Evolutionary conservation across 2,888 invertebrate genomes (phyloP), one percentile per base, ranked within the genome.

Genomic region (Lycocerus yunnanus): DNA sequence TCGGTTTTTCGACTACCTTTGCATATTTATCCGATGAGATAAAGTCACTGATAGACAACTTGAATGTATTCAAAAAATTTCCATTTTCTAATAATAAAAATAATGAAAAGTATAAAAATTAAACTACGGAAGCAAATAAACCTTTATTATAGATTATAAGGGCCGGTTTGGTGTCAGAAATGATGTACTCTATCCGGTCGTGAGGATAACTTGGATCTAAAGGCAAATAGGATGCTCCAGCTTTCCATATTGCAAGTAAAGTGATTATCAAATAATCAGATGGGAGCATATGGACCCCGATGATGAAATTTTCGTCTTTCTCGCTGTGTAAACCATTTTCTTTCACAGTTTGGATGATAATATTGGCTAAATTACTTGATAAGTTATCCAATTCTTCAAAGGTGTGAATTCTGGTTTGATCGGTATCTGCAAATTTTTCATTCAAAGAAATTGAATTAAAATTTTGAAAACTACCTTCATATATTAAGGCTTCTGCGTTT

Each of bases 191-290:
- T 63, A 95, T 90, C 79, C 96, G 90, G 2, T 91, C 90, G 20
- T 90, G 90, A 0, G 96, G 96, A 79, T 90, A 90, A 58, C 89
- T 90, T 0, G 92, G 91, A 84, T 96, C 95, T 81, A 97, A 88
- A 0, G 96, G 96, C 69, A 96, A 88, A 86, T 96, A 97, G 0
- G 95, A 93, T 15, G 93, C 94, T 0, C 96, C 96, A 0, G 93
- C 89, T 87, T 95, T 95, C 91, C 95, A 92, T 68, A 93, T 91
- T 0, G 94, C 91, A 76, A 96, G 85, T 16, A 96, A 86, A 0
- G 92, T 87, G 24, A 91, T 88, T 10, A 95, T 89, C 72, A 93
- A 84, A 43, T 87, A 89, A 81, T 94, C 92, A 3, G 93, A 91
- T 0, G 96, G 95, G 77, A 91, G 91, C 92, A 96, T 92, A 82